Base-by-base conservation (phyloP, 2,113 vertebrate species). In the Camelus dromedarius region DNA sequence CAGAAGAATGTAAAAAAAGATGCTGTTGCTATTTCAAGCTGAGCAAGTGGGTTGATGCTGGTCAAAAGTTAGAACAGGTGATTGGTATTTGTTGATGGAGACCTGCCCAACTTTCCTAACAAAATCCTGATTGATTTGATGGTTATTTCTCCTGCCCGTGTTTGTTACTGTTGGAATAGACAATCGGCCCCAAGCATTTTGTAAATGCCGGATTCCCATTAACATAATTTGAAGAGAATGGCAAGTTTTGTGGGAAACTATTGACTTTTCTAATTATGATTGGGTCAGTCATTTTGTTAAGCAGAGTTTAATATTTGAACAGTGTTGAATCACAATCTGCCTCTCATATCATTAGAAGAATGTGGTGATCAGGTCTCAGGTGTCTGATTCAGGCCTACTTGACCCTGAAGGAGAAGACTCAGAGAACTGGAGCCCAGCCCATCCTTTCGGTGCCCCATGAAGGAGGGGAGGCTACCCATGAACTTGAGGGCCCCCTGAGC, bases 91-190 rank as follows among this genome's bases (percentile, higher is more conserved):
- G 64, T 83, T 69, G 50, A 24, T 56, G 7, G 42, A 38, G 18
- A 72, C 11, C 38, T 3, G 10, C 6, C 67, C 73, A 42, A 6
- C 11, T 35, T 92, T 73, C 50, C 38, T 89, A 32, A 54, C 18
- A n/a, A 95, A 81, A 42, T 30, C 19, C 5, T 85, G 32, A 30
- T 52, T 3, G 1, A n/a, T n/a, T 20, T 62, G 20, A 28, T 60
- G 62, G 24, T 80, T 67, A 35, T 88, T 94, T 91, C 56, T 76
- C 13, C 12, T 94, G 48, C 8, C n/a, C 60, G 0, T 72, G 32
- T 93, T 88, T 88, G 66, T 90, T 70, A 22, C 72, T 91, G 64
- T 42, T 64, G 88, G 92, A 96, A 46, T 24, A 64, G 38, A 35
- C 11, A 26, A 3, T 66, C 88, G 76, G 58, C 14, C 35, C 16